Evolutionary conservation across 2,113 vertebrate species (phyloP), one percentile per base, ranked within the genome.

Genomic region (Anthoscopus minutus): DNA sequence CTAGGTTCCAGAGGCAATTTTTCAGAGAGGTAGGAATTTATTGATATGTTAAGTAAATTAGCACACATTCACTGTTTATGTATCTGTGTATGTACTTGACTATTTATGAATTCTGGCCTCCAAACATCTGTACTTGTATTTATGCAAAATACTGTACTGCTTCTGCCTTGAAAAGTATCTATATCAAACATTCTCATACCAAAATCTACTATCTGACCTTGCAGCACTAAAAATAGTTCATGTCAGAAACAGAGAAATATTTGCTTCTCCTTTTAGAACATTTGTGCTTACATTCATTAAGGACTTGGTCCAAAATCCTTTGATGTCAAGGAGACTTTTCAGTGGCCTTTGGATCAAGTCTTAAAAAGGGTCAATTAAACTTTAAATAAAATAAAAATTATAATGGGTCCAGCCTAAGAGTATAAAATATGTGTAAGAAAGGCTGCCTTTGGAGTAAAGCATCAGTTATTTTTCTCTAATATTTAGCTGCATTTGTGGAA

Each of bases 171-270:
- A 79, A 88, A 90, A 84, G 16, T 78, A 33, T 88, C 47, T 88
- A 7, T 86, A 79, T 57, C 67, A 91, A 94, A 86, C 51, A 74
- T 89, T 95, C 40, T 84, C 48, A 74, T 94, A 83, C 72, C 92
- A 93, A 88, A 94, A 77, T 86, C 80, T 88, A 88, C 73, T 93
- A 65, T 94, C 72, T 96, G 95, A 91, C 93, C 88, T 91, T 84
- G 82, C 40, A 92, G 51, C 31, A 54, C 93, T 95, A 95, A 96
- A 94, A 93, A 96, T 96, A 83, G 76, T 44, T 81, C 67, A 53
- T 88, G 85, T 88, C 88, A 90, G 65, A 86, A 93, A 40, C 51
- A 86, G 50, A 95, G 70, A 95, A 95, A 81, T 93, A 93, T 74
- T 96, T 1, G 8, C 86, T 95, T 93, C 76, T 88, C 16, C 27